Percentiles rank a stretch among this genome's conserved stretches.
These are phyloP conservation scores for Montipora capitata DNA, from an alignment of 92 coral and sea anemone species.

Conservation along the genomic window DNA sequence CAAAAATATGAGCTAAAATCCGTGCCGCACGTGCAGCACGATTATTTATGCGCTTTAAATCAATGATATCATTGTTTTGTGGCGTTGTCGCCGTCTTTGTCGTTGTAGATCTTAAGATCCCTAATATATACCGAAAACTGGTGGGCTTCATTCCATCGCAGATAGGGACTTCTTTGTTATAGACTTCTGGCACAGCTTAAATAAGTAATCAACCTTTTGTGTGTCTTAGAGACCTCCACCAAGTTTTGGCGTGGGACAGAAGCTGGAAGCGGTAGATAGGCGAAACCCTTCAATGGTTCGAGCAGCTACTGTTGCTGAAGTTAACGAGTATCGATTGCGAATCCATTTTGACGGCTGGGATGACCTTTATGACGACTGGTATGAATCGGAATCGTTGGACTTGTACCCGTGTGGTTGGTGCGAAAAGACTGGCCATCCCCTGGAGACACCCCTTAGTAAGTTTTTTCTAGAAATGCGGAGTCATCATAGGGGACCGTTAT, in stretches of 20 bases:
- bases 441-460: conserved; percentile 91
- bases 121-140: too few relatives aligned
- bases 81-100: too few relatives aligned
- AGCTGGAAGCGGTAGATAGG: conserved; percentile 95
- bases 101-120: too few relatives aligned
- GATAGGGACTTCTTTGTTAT: too few relatives aligned
- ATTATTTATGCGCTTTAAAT: too few relatives aligned
- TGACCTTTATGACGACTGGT: conserved; percentile 97
- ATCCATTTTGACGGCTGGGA: conserved; percentile 99
- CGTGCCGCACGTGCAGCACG: too few relatives aligned
- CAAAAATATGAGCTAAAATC: too few relatives aligned
- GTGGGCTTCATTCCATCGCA: too few relatives aligned
- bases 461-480: not conserved
- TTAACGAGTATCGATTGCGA: conserved; percentile 88
- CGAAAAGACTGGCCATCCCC: conserved; percentile 81
- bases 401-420: conserved; percentile 91
- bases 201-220: not conserved
- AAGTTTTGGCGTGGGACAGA: conserved; percentile 81
- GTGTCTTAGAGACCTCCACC: conserved; percentile 79
- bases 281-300: conserved; percentile 95
- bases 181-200: too few relatives aligned
- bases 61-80: too few relatives aligned
- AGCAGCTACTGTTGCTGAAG: conserved; percentile 86
- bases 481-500: too few relatives aligned
- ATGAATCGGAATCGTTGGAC: conserved; percentile 83